Evolutionary conservation across 2,888 invertebrate genomes (phyloP).

Genomic region (Oxycera nigricornis): DNA sequence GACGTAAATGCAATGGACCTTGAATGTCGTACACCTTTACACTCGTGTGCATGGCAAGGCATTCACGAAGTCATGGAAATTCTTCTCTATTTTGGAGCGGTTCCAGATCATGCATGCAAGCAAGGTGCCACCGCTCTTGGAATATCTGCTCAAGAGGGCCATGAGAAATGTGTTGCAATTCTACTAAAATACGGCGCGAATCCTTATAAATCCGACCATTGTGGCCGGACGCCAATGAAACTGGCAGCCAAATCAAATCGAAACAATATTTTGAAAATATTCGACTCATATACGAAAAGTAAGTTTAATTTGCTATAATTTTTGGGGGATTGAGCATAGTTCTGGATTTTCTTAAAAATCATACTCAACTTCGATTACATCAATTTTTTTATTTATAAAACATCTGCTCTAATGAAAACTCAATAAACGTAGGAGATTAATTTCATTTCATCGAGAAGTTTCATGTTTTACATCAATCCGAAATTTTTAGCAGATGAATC

Average conservation of each 20-base stretch:
- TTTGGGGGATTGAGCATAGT: no score
- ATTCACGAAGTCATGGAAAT: conserved; percentile 83
- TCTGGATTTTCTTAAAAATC: no score
- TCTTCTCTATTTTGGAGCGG: conserved; percentile 79
- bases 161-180: conserved; percentile 88
- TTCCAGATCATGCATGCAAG: conserved; percentile 89
- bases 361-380: conserved; percentile 13
- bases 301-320: no score
- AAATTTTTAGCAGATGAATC: conserved; percentile 60
- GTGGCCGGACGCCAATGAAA: conserved; percentile 84
- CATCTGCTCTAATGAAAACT: conserved; percentile 47
- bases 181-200: conserved; percentile 84
- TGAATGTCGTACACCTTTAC: conserved; percentile 87
- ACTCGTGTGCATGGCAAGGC: conserved; percentile 96
- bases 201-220: conserved; percentile 84
- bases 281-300: conserved; percentile 72
- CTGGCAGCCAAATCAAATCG: conserved; percentile 93
- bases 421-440: neutral
- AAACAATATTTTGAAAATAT: conserved; percentile 78
- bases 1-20: conserved; percentile 87
- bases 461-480: conserved; percentile 43
- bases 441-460: no score
- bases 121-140: conserved; percentile 95
- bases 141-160: conserved; percentile 96
- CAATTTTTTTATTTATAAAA: conserved; percentile 40